These are phyloP conservation scores for Leptestheria dahalacensis DNA, from an alignment of 1,140 invertebrate species.

Conservation along the genomic window DNA sequence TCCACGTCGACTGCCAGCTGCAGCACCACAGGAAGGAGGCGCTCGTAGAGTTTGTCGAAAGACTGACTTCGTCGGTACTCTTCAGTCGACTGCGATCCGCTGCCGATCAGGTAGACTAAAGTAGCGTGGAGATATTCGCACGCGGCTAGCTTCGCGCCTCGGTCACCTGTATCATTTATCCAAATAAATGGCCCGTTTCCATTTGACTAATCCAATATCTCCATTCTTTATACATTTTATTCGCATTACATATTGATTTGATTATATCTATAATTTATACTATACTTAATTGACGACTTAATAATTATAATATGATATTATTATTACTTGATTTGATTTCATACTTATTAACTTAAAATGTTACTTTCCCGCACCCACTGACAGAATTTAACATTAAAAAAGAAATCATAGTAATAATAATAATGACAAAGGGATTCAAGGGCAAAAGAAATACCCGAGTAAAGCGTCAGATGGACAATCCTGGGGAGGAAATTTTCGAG, in stretches of 20 bases:
- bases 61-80: neutral
- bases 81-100: neutral
- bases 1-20: slow-evolving; percentile 5
- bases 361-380: neutral
- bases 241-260: no score
- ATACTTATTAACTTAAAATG: no score
- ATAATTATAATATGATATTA: no score
- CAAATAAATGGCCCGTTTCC: no score
- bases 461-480: neutral
- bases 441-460: neutral
- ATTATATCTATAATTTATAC: no score
- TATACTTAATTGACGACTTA: no score
- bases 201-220: no score
- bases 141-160: slow-evolving; percentile 4
- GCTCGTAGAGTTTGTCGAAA: slow-evolving; percentile 1
- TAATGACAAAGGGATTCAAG: neutral
- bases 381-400: neutral
- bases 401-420: neutral
- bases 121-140: slow-evolving; percentile 12
- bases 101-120: slow-evolving; percentile 7
- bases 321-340: no score
- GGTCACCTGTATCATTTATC: neutral
- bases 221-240: no score
- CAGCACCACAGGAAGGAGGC: neutral
- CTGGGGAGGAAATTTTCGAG: neutral